Evolutionary conservation across 2,888 invertebrate species (phyloP).

Genomic region (Orthosia incerta): DNA sequence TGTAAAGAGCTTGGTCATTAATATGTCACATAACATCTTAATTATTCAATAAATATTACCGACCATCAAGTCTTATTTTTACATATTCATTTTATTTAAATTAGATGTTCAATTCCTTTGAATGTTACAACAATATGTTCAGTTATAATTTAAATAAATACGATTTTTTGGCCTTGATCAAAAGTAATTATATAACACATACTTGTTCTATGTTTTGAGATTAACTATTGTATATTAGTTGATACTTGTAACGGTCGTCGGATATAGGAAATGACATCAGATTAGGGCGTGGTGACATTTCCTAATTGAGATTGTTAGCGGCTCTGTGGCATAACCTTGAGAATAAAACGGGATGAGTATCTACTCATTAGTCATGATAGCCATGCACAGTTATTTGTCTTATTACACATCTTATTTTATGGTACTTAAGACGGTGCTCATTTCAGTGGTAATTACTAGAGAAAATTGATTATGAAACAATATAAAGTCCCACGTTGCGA

Average conservation of each 20-base stretch:
- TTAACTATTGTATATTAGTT: slow-evolving; percentile 5
- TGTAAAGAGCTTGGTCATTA: slow-evolving; percentile 30
- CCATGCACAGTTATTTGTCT: slow-evolving; percentile 41
- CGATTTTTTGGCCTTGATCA: background rate
- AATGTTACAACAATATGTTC: slow-evolving; percentile 15
- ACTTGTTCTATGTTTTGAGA: background rate
- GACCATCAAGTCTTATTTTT: slow-evolving; percentile 6
- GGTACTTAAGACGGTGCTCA: slow-evolving; percentile 15
- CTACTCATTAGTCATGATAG: slow-evolving; percentile 50
- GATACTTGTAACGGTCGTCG: slow-evolving; percentile 25
- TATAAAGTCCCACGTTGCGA: slow-evolving; percentile 50
- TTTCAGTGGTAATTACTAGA: slow-evolving; percentile 40
- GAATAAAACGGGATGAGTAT: slow-evolving; percentile 54
- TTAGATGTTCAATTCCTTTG: slow-evolving; percentile 12
- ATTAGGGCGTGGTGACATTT: slow-evolving; percentile 63
- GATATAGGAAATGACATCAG: slow-evolving; percentile 59
- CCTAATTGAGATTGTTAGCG: slow-evolving; percentile 63
- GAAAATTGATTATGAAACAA: slow-evolving; percentile 55
- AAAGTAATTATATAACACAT: background rate
- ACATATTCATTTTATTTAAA: slow-evolving; percentile 39
- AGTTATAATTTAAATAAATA: slow-evolving; percentile 7
- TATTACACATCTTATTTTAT: slow-evolving; percentile 1
- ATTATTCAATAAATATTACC: slow-evolving; percentile 31
- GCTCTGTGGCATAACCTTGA: slow-evolving; percentile 57
- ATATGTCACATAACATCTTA: slow-evolving; percentile 21